These are phyloP conservation scores for Temnothorax unifasciatus DNA, from an alignment of 2,888 invertebrate species.

Conservation along the genomic window DNA sequence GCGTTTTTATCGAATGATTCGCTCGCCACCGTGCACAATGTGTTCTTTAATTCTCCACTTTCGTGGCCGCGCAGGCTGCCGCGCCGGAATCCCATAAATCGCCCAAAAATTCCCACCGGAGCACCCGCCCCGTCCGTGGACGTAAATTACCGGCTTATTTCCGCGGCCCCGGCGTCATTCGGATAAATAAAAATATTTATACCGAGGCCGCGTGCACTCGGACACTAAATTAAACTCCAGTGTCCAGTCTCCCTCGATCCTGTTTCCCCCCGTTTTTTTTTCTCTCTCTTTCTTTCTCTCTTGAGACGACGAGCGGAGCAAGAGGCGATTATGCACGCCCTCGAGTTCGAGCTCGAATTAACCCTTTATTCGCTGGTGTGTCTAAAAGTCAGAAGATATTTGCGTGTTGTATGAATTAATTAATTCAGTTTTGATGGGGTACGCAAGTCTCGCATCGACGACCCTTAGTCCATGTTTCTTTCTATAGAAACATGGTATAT, in stretches of 20 bases:
- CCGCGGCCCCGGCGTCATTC: conserved; percentile 73
- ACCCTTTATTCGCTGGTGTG: conserved; percentile 31
- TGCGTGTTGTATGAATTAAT: conserved; percentile 16
- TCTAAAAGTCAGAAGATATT: conserved; percentile 36
- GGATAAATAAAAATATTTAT: conserved; percentile 84
- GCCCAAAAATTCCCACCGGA: conserved; percentile 80
- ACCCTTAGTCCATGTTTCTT: not conserved
- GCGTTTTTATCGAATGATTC: conserved; percentile 76
- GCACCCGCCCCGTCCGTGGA: conserved; percentile 70
- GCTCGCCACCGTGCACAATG: conserved; percentile 73
- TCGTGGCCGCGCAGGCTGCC: conserved; percentile 68
- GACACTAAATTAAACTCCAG: conserved; percentile 81
- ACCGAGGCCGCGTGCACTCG: conserved; percentile 80
- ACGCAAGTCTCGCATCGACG: not conserved
- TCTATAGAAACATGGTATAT: not conserved
- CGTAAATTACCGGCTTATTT: conserved; percentile 84
- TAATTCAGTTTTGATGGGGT: conserved; percentile 15
- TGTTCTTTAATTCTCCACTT: conserved; percentile 80
- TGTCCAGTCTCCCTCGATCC: conserved; percentile 34
- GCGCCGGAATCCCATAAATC: conserved; percentile 81
- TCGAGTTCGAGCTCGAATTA: conserved; percentile 35
- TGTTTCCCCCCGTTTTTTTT: not conserved
- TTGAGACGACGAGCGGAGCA: conserved; percentile 14
- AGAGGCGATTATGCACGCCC: conserved; percentile 37
- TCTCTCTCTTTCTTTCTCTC: conserved; percentile 22